phyloP scores from a whole-genome alignment of 2,113 vertebrate species.

The Corydoras sp. region DNA sequence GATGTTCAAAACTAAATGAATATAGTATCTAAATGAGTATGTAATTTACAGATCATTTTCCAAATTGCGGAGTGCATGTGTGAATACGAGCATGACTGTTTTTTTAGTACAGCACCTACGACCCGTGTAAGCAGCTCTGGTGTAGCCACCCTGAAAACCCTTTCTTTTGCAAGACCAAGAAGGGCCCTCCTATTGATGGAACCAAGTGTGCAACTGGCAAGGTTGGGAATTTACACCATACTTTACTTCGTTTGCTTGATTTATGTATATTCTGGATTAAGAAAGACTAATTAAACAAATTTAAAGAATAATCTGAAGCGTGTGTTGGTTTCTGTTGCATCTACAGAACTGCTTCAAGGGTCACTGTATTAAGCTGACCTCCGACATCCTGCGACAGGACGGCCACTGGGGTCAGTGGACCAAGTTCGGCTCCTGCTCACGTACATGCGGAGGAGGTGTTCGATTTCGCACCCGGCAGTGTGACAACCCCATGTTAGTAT shows the following conservation, averaged over 20 bases:
- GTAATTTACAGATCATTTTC: no score
- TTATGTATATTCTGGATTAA: no score
- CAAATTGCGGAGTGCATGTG: slow-evolving; percentile 18
- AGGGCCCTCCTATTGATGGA: slow-evolving; percentile 91
- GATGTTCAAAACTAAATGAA: no score
- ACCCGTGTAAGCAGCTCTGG: slow-evolving; percentile 95
- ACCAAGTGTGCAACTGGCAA: slow-evolving; percentile 88
- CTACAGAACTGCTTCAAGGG: slow-evolving; percentile 91
- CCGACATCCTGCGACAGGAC: slow-evolving; percentile 86
- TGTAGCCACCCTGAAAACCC: slow-evolving; percentile 91
- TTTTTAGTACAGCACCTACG: slow-evolving; percentile 81
- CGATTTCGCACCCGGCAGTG: slow-evolving; percentile 81
- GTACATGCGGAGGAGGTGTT: slow-evolving; percentile 86
- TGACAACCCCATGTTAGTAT: slow-evolving; percentile 79
- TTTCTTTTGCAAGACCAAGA: slow-evolving; percentile 95
- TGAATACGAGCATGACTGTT: slow-evolving; percentile 44
- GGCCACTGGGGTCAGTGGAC: slow-evolving; percentile 92
- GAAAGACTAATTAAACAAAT: no score
- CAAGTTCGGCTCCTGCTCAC: slow-evolving; percentile 83
- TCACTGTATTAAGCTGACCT: slow-evolving; percentile 87
- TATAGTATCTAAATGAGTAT: no score
- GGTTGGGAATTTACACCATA: slow-evolving; percentile 55
- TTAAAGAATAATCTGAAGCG: no score
- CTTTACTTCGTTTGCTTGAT: neutral
- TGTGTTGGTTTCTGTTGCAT: no score